Base-by-base conservation (phyloP, 2,113 vertebrate species). In the Dicentrarchus labrax region DNA sequence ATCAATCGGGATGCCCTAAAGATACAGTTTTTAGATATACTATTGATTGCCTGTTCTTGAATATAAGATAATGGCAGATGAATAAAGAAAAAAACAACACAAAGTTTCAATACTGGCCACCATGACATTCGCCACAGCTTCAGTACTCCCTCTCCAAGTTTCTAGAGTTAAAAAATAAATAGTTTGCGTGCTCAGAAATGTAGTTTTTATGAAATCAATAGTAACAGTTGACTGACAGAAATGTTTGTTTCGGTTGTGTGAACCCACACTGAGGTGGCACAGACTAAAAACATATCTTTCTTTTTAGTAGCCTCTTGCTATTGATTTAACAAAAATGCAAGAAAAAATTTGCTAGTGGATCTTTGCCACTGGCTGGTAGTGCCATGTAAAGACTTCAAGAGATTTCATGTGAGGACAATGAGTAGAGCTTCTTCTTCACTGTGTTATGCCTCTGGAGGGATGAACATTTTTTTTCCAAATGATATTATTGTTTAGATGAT, bases 271-370 rank as follows among this genome's bases (percentile, higher is more conserved):
- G 16, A 43, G 74, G 15, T 72, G n/a, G n/a, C 17, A n/a, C 16
- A 11, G 67, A 41, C 8, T 4, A 65, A 57, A 48, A 15, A 6
- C 48, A 41, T 60, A 4, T 17, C 11, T 36, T 47, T 71, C 51
- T 39, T 48, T 65, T 48, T 8, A 38, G 19, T 8, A 0, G 51
- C 39, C 43, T 8, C 8, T 43, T 68, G 30, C 21, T 67, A 61
- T 51, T 12, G 53, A 74, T 82, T 82, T 13, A 16, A 43, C 54
- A 60, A 16, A 48, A 73, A 59, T 65, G 60, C 45, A 65, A 65
- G 47, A 36, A 19, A 3, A 50, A 57, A 65, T 72, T 13, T 47
- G 16, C 21, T 45, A 47, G 51, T 38, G 41, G 51, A 47, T 59
- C 19, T 48, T 73, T 56, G 41, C 41, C 41, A n/a, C 36, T 68